Evolutionary conservation across 37 sponge, comb jelly and placozoan genomes (phyloP), one percentile per base, ranked within the genome.

Genomic region (Chondrosia reniformis): DNA sequence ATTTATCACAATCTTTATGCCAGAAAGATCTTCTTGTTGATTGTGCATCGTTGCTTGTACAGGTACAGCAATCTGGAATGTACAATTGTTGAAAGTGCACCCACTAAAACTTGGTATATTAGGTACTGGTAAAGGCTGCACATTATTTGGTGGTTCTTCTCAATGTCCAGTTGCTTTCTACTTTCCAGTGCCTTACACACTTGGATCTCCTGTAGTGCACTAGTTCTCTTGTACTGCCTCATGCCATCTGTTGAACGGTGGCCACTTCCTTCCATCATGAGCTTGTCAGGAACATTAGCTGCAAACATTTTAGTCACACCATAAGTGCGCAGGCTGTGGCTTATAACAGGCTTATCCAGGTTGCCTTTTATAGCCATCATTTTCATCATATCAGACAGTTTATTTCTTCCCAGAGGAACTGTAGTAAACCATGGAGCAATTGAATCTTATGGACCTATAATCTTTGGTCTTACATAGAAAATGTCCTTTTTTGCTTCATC

Each of bases 381-480:
- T 40, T 66, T 66, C 38, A 66, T 6, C 67, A 34, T 66, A 15
- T 34, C 31, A 30, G 31, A 36, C 39, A 66, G 39, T 19, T 19
- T 28, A 34, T 66, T 66, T 66, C 38, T 7, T 30, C 67, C 67
- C 19, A 66, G 9, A 66, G 67, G 67, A 8, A 66, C 67, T 37
- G 19, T 22, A 8, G 34, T 31, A 55, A 34, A 76, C 76, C 76
- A 76, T 22, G 76, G 76, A 22, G n/a, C 31, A 9, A 55, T 19
- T 34, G 58, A 59, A 55, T 55, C 56, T 31, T 17, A 30, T 17
- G 58, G 76, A 32, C 36, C 37, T 3, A 9, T 45, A 56, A 28
- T 33, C 58, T 76, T 76, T 52, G 76, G 76, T n/a, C 33, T 40
- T n/a, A 76, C 38, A 33, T 76, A 76, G 55, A 76, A 55, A 52